Base-by-base conservation (phyloP, 1,140 invertebrate species). In the Drosophila ogumai region DNA sequence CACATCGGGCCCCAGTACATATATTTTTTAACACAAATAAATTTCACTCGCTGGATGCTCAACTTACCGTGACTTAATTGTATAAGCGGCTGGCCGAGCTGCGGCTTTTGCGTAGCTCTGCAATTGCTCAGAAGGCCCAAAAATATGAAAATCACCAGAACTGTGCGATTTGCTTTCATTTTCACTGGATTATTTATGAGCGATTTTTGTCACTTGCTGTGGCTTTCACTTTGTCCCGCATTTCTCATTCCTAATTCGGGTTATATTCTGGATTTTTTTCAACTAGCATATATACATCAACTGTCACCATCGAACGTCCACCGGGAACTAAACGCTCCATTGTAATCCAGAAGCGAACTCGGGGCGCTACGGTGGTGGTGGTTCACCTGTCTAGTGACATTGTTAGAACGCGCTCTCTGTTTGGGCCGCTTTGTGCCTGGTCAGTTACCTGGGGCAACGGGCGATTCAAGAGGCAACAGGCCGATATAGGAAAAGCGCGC, bases 11-110 rank as follows among this genome's bases (percentile, higher is more conserved):
- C 79, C 73, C 64, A 32, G 6, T 46, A 10, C 31, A 12, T 22
- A 31, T 34, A 10, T 10, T 13, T 44, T 36, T 25, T 55, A 36
- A 47, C 38, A 41, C 36, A 38, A 47, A 64, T 67, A 38, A 80
- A 79, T 81, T 90, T 90, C 82, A 72, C 73, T 65, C 17, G 72
- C 46, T 79, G 80, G 84, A 72, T 90, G 86, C 82, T 81, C 76
- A 91, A 79, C 91, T 91, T 78, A 92, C 91, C 91, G 79, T 92
- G 91, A 91, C 91, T 92, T 75, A 92, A 91, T 87, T 92, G 91
- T 90, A 92, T 91, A 71, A 92, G 74, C 58, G 91, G 74, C 65
- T 92, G 77, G 28, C 81, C 87, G 60, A 71, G 65, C 71, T 77
- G 67, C 71, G 55, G 41, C 71, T 52, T 40, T 61, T 54, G 67